phyloP scores from a whole-genome alignment of 2,113 vertebrate genomes.

The Nerophis lumbriciformis region DNA sequence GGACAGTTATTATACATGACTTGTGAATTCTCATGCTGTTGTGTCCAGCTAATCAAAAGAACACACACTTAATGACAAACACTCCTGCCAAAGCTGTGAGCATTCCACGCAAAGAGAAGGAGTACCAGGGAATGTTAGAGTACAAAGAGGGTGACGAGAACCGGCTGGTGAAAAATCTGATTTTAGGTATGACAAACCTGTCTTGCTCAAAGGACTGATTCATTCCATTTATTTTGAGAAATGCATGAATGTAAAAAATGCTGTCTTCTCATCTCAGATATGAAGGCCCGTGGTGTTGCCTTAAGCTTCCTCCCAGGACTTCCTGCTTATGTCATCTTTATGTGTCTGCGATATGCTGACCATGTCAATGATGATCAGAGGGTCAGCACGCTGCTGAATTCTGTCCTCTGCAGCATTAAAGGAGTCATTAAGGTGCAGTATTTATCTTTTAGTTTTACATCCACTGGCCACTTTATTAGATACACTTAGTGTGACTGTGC shows the following conservation, averaged over 20 bases:
- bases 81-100: slow-evolving; percentile 78
- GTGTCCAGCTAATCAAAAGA: slow-evolving; percentile 68
- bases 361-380: slow-evolving; percentile 88
- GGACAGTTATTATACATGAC: background rate
- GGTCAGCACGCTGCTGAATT: slow-evolving; percentile 83
- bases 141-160: slow-evolving; percentile 86
- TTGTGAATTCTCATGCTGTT: background rate
- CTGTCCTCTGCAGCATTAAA: slow-evolving; percentile 92
- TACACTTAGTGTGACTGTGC: too few species aligned
- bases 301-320: slow-evolving; percentile 87
- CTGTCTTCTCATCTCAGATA: slow-evolving; percentile 66
- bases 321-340: slow-evolving; percentile 94
- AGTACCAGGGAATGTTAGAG: slow-evolving; percentile 93
- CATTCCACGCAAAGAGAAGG: slow-evolving; percentile 90
- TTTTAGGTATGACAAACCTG: slow-evolving; percentile 74
- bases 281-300: slow-evolving; percentile 89
- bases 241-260: background rate
- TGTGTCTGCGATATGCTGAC: slow-evolving; percentile 94
- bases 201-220: background rate
- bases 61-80: slow-evolving; percentile 48
- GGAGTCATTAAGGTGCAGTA: slow-evolving; percentile 84
- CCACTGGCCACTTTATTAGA: too few species aligned
- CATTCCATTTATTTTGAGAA: background rate
- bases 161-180: slow-evolving; percentile 85
- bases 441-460: background rate